phyloP scores from a whole-genome alignment of 2,113 vertebrate species.

The Leptocoma aspasia region DNA sequence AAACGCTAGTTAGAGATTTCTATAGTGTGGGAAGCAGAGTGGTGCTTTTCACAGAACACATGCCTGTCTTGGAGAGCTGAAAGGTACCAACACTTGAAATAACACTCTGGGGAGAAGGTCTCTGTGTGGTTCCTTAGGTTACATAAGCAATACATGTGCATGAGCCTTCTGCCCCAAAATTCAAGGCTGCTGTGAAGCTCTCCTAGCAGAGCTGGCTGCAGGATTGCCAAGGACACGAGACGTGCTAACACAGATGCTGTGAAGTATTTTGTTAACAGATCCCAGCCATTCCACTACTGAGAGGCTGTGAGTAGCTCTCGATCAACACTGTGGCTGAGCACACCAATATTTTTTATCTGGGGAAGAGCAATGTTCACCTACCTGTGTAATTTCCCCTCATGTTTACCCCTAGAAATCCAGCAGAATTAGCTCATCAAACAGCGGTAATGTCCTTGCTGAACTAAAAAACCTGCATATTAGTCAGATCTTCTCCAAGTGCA shows the following conservation, averaged over 20 bases:
- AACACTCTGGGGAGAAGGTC: neutral
- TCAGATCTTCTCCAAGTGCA: neutral
- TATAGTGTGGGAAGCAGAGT: slow-evolving; percentile 55
- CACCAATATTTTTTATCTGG: neutral
- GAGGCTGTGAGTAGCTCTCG: neutral
- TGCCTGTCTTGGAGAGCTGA: slow-evolving; percentile 24
- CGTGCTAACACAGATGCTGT: neutral
- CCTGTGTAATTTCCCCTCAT: neutral
- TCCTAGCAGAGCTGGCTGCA: neutral
- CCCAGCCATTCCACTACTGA: neutral
- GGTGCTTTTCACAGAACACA: slow-evolving; percentile 39
- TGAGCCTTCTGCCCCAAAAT: neutral
- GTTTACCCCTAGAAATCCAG: neutral
- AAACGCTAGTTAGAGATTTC: slow-evolving; percentile 29
- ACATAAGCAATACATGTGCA: neutral
- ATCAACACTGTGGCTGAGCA: neutral
- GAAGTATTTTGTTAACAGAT: neutral
- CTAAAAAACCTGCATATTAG: neutral
- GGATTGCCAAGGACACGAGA: neutral
- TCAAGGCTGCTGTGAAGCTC: neutral
- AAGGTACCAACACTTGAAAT: slow-evolving; percentile 43
- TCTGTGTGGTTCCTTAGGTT: slow-evolving; percentile 11
- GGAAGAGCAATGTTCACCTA: neutral
- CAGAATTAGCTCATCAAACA: neutral
- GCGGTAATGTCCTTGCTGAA: neutral